Evolutionary conservation across 2,888 invertebrate species (phyloP).

Genomic region (Endomychus coccineus): DNA sequence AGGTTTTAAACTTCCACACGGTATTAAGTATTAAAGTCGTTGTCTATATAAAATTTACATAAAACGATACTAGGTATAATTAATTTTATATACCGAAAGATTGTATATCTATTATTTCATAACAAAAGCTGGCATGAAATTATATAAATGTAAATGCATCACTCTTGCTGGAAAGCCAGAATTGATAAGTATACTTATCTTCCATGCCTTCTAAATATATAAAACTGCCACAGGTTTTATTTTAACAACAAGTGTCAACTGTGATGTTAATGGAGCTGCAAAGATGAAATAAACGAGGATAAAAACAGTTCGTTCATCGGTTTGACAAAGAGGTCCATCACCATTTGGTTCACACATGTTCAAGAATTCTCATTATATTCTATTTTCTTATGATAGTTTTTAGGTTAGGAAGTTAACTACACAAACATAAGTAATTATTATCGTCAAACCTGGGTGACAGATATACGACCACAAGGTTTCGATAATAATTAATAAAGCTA

Average conservation of each 20-base stretch:
- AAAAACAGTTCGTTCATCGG: constrained; percentile 1
- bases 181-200: no score
- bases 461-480: constrained; percentile 19
- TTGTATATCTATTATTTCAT: no score
- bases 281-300: constrained; percentile 24
- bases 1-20: no score
- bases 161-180: no score
- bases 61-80: no score
- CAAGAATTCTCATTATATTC: constrained; percentile 16
- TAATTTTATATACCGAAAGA: no score
- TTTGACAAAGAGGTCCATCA: constrained; percentile 15
- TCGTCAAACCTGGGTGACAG: constrained; percentile 24
- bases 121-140: no score
- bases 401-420: constrained; percentile 18
- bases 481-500: no score
- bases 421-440: constrained; percentile 25
- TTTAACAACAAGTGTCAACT: constrained; percentile 18
- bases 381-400: constrained; percentile 18
- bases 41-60: no score
- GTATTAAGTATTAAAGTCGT: no score
- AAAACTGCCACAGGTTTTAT: constrained; percentile 15
- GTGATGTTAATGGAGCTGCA: constrained; percentile 33
- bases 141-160: no score
- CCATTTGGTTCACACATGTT: constrained; percentile 31
- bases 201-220: no score